Conservation (phyloP, 2,888 invertebrate species). For the Augiades crinisus region DNA sequence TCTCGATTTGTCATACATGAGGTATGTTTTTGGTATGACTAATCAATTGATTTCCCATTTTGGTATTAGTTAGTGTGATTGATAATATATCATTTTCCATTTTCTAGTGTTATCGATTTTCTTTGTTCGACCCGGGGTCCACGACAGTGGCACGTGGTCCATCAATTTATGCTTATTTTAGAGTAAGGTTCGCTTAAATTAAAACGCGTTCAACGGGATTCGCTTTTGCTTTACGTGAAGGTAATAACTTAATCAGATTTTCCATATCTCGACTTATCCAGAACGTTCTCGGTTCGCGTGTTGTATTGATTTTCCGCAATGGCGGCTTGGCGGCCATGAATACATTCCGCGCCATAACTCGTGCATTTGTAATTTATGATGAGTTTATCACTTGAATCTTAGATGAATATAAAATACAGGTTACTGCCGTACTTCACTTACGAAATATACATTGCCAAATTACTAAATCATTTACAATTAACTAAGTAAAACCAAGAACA, state of each 20-base stretch:
- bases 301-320: slow-evolving; percentile 55
- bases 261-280: slow-evolving; percentile 40
- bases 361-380: too few relatives aligned
- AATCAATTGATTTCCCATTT: slow-evolving; percentile 1
- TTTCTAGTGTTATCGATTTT: slow-evolving; percentile 28
- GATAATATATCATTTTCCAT: too few relatives aligned
- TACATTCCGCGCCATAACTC: slow-evolving; percentile 12
- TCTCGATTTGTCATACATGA: slow-evolving; percentile 32
- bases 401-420: neutral
- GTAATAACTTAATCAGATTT: neutral
- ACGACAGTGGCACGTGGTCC: slow-evolving; percentile 21
- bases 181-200: neutral
- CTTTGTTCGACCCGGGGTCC: slow-evolving; percentile 9
- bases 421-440: too few relatives aligned
- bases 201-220: too few relatives aligned
- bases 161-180: neutral
- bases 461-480: too few relatives aligned
- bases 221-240: neutral
- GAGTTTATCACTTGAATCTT: neutral
- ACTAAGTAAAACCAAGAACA: too few relatives aligned
- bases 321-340: slow-evolving; percentile 52
- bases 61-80: neutral
- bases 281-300: slow-evolving; percentile 45
- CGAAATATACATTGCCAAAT: too few relatives aligned
- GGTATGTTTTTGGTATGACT: slow-evolving; percentile 8